Percentiles rank a stretch among this genome's conserved stretches.
Evolutionary conservation across 2,797 vertebrate genomes (phyloP).

Genomic region (Gastrophryne carolinensis): DNA sequence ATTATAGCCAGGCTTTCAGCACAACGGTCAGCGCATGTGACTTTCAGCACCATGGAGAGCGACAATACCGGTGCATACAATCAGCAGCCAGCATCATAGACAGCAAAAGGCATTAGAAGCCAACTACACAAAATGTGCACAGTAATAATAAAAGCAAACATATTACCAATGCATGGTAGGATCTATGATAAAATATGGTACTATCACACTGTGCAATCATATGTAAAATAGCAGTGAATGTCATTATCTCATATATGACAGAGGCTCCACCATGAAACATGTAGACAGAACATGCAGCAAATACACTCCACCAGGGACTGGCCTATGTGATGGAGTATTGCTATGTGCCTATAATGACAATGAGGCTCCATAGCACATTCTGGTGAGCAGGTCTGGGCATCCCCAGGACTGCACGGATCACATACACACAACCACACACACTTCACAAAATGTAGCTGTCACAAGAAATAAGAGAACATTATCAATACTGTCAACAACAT

Average conservation of each 20-base stretch:
- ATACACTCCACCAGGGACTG: not conserved
- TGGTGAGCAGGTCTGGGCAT: slow-evolving; percentile 2
- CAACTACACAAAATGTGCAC: too few species aligned
- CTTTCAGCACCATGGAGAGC: too few species aligned
- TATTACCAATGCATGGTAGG: too few species aligned
- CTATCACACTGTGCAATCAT: not conserved
- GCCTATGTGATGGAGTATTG: not conserved
- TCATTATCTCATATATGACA: not conserved
- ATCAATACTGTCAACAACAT: not conserved
- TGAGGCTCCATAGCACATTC: not conserved
- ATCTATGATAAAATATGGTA: too few species aligned
- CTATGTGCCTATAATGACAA: not conserved
- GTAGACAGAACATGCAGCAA: not conserved
- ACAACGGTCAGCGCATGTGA: too few species aligned
- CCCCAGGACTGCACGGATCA: not conserved
- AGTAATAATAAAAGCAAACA: too few species aligned
- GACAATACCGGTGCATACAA: too few species aligned
- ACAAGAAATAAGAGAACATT: not conserved
- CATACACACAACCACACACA: not conserved
- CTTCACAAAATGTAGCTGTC: not conserved
- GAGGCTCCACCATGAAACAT: not conserved
- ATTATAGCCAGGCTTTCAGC: too few species aligned
- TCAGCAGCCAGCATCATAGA: too few species aligned
- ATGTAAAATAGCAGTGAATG: not conserved
- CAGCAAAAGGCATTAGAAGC: too few species aligned